Base-by-base conservation (phyloP, 2,797 vertebrate genomes). In the Amniataba percoides region DNA sequence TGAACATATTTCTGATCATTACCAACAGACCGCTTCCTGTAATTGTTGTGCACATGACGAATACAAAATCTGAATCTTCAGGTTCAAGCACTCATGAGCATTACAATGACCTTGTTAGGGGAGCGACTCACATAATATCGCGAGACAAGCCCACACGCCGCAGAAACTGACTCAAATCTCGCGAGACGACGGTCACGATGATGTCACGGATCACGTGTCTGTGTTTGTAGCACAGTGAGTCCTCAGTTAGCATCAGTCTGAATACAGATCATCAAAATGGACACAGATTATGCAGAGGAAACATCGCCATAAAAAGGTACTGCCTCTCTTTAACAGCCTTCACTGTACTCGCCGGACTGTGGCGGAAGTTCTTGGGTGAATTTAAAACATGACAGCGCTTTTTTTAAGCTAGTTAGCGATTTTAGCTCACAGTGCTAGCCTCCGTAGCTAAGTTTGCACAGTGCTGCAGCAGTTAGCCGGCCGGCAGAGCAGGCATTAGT, bases 211-310 rank as follows among this genome's bases (percentile, higher is more conserved):
- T 91, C 87, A 89, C 85, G 75, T 88, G 78, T 45, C 11, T 84
- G 59, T 88, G 83, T 91, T 90, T 88, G 83, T 93, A 84, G 74
- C 61, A 49, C 27, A 31, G 27, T 31, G 27, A 31, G 27, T 31
- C 27, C 27, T 31, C 27, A 31, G 27, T 55, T 73, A 3, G 4
- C 4, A 31, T 70, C 68, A 58, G 14, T 78, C 57, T 68, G 42
- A n/a, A 18, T 74, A 84, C 78, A 87, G 68, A 71, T 82, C 85
- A 65, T 55, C 53, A 80, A 77, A 85, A 94, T 94, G 92, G 84
- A 82, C 4, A 75, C 78, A 78, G 59, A 89, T n/a, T 76, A 91
- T 90, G 81, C 70, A 5, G 77, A 71, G 58, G 67, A 76, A 79
- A 76, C 55, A 11, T 86, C 83, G 21, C 64, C 71, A 23, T 84